Evolutionary conservation across 2,797 vertebrate genomes (phyloP).

Genomic region (Octomys mimax): DNA sequence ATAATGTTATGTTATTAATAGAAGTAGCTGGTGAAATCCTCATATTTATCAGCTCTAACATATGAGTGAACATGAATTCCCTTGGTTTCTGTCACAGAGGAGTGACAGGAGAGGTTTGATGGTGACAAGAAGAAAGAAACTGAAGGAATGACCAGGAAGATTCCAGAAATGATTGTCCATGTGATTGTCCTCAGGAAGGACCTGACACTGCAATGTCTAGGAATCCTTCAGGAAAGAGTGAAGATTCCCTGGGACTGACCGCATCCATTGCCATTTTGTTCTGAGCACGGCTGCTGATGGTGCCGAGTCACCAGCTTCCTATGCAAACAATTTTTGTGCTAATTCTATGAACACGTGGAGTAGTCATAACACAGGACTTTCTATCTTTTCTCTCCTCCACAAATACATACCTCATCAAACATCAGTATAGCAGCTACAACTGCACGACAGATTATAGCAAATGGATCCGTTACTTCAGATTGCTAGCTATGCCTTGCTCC

Average conservation of each 20-base stretch:
- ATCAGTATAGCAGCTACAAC: neutral
- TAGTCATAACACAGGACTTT: neutral
- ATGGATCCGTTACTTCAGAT: neutral
- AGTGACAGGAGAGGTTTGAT: neutral
- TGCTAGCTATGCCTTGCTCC: neutral
- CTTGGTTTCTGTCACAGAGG: neutral
- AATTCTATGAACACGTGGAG: neutral
- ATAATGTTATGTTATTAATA: neutral
- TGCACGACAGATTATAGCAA: neutral
- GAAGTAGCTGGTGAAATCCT: neutral
- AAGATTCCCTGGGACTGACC: neutral
- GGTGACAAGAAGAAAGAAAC: neutral
- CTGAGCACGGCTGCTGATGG: neutral
- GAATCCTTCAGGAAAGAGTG: neutral
- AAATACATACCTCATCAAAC: neutral
- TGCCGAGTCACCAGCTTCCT: neutral
- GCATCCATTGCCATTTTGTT: neutral
- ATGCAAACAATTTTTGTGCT: neutral
- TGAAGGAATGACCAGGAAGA: neutral
- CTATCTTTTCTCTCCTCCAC: neutral
- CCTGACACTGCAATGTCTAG: fast-evolving
- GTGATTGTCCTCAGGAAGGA: neutral
- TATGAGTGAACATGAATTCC: neutral
- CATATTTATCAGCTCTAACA: neutral
- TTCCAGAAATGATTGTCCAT: neutral